Percentiles rank a stretch among this genome's conserved stretches.
phyloP scores from a whole-genome alignment of 2,797 vertebrate species.

The Sebastes diaconus region DNA sequence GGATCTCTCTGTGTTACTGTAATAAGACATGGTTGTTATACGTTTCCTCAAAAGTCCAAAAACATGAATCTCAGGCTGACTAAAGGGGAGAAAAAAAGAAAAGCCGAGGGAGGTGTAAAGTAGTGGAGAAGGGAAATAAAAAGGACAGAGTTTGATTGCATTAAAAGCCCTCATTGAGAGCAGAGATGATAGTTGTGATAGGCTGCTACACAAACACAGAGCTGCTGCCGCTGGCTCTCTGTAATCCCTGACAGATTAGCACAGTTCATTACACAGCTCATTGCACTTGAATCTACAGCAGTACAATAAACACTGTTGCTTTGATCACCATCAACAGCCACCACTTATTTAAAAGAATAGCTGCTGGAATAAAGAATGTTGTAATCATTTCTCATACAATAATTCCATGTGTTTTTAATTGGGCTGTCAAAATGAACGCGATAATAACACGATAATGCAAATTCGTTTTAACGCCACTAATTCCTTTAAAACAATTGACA shows the following conservation, averaged over 20 bases:
- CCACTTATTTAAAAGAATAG: not conserved
- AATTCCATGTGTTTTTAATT: not conserved
- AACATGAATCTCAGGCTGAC: not conserved
- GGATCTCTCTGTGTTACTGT: not conserved
- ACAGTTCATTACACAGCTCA: constrained; percentile 59
- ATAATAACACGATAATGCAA: no score
- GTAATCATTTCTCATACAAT: not conserved
- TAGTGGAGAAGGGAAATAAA: not conserved
- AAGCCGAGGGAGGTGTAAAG: not conserved
- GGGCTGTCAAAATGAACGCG: no score
- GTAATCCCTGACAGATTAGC: constrained; percentile 69
- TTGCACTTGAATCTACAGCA: constrained; percentile 41
- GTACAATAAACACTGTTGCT: constrained; percentile 36
- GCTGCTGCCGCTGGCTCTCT: constrained; percentile 47
- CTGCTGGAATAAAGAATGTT: not conserved
- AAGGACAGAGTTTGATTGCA: constrained; percentile 6
- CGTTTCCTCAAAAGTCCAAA: not conserved
- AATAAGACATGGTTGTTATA: not conserved
- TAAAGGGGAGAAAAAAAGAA: not conserved
- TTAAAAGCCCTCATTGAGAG: constrained; percentile 23
- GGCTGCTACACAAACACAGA: constrained; percentile 50
- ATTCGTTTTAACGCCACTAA: no score
- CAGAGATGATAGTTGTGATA: constrained; percentile 43
- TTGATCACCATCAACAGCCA: constrained; percentile 23
- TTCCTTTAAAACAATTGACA: no score